Evolutionary conservation across 2,888 invertebrate genomes (phyloP), one percentile per base, ranked within the genome.

Genomic region (Zele albiditarsus): DNA sequence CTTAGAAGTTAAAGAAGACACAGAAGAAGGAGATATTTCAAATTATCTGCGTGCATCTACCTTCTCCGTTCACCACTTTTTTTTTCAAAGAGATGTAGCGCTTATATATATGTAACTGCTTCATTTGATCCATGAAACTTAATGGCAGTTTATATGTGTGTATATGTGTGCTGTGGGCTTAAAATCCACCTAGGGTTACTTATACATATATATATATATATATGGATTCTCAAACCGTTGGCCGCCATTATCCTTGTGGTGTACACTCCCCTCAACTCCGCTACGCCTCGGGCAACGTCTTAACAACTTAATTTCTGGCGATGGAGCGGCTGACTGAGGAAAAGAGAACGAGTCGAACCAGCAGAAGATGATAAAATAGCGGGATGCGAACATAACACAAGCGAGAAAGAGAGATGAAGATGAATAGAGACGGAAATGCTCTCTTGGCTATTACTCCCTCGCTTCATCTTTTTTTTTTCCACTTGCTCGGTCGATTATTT

Each of bases 281-380:
- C 80, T 83, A 80, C 83, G 84, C 85, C 84, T 81, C 81, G 81
- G 84, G 84, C 84, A 84, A 81, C 84, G 79, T 85, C 84, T 85
- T 85, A 85, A 85, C 85, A 85, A 84, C 85, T 85, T 84, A 85
- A 85, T 85, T 85, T 83, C 84, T 80, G 83, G 80, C 82, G 83
- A 83, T 83, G 80, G 81, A 82, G 79, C 77, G 79, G 78, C 78
- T 71, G 71, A 79, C 77, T 25, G 75, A 66, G 70, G 76, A 12
- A 63, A 53, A 31, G 25, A 28, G 68, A 20, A 23, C 38, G 68
- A 71, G 58, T 27, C 20, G 28, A 57, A 46, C 27, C 27, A 70
- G 60, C 38, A 20, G n/a, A 42, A 27, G 60, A 33, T 33, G 20
- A 57, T 20, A 60, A 33, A 70, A 53, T 53, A 53, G 53, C 53